These are phyloP conservation scores for Cataglyphis livida DNA, from an alignment of 2,888 invertebrate species.

Conservation along the genomic window DNA sequence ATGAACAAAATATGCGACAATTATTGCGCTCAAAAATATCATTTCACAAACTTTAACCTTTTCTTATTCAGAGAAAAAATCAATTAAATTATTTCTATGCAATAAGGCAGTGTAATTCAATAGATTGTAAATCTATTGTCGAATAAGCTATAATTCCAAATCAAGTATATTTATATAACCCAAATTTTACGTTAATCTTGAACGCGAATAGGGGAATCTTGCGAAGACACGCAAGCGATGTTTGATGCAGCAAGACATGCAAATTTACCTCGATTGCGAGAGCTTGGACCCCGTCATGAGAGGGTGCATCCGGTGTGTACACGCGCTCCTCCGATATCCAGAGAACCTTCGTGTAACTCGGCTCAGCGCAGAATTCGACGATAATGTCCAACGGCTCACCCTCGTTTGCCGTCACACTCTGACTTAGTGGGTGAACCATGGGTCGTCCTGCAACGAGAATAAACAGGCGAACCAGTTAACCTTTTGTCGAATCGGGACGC, in stretches of 20 bases:
- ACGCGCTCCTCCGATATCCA: slow-evolving; percentile 88
- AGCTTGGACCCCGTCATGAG: slow-evolving; percentile 83
- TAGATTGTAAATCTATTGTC: neutral
- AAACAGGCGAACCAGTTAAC: slow-evolving; percentile 59
- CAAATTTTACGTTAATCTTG: neutral
- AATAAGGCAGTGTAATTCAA: neutral
- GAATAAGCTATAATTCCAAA: neutral
- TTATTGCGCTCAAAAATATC: neutral
- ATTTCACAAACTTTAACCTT: neutral
- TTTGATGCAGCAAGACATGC: slow-evolving; percentile 22
- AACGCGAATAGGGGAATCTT: neutral
- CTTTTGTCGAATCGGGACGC: slow-evolving; percentile 28
- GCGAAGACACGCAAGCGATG: neutral
- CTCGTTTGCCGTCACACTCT: slow-evolving; percentile 90
- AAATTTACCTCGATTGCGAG: slow-evolving; percentile 79
- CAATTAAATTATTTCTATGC: neutral
- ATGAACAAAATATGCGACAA: neutral
- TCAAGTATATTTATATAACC: neutral
- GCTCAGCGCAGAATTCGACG: slow-evolving; percentile 93
- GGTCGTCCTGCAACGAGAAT: slow-evolving; percentile 88
- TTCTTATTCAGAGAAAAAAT: neutral
- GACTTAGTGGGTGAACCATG: slow-evolving; percentile 89
- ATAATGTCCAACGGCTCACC: slow-evolving; percentile 90
- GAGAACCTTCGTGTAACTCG: slow-evolving; percentile 88
- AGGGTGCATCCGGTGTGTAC: slow-evolving; percentile 87